Conservation (phyloP, 92 coral and sea anemone genomes). For the Montipora capitata region DNA sequence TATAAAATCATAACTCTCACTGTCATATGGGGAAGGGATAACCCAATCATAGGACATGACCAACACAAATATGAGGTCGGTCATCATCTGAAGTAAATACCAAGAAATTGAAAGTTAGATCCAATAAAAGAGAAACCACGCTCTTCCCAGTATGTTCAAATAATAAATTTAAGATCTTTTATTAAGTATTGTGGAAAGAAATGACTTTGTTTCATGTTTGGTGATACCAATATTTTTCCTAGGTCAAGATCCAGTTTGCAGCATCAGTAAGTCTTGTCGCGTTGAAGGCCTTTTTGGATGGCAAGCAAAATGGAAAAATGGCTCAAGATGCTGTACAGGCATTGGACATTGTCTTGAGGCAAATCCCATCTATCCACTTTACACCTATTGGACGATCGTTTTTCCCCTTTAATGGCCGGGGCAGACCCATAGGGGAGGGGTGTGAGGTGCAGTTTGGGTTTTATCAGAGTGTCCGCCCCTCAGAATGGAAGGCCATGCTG, state of each 20-base stretch:
- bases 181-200: background rate
- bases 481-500: constrained; percentile 95
- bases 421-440: constrained; percentile 81
- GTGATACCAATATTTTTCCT: background rate
- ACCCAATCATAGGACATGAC: too few species aligned
- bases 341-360: constrained; percentile 84
- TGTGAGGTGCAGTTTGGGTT: constrained; percentile 90
- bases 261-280: constrained; percentile 77
- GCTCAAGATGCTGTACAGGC: constrained; percentile 89
- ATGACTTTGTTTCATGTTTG: background rate
- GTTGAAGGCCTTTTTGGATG: constrained; percentile 67
- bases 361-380: constrained; percentile 72
- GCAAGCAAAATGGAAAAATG: constrained; percentile 44
- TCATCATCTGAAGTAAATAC: too few species aligned
- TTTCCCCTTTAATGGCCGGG: constrained; percentile 68
- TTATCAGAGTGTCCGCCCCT: constrained; percentile 90
- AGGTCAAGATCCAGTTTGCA: constrained; percentile 94
- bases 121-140: too few species aligned
- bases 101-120: too few species aligned
- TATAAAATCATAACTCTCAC: too few species aligned
- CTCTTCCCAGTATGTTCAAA: too few species aligned
- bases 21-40: too few species aligned
- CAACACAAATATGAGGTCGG: too few species aligned
- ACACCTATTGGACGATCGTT: constrained; percentile 91
- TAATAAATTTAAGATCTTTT: too few species aligned